Conservation (phyloP, 2,113 vertebrate species). For the Trematocara nigrifrons region DNA sequence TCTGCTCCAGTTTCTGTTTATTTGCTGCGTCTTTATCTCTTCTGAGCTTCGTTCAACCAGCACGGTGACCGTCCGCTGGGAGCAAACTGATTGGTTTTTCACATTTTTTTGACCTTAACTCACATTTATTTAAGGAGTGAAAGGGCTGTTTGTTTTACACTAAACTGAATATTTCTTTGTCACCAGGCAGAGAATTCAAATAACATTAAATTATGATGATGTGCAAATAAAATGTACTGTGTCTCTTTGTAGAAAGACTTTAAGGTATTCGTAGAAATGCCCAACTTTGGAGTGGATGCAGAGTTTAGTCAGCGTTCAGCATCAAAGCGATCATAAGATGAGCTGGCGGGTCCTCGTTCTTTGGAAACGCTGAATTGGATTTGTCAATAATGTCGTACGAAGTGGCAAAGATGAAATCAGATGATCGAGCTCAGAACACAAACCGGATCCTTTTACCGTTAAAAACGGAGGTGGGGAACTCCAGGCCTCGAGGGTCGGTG, state of each 20-base stretch:
- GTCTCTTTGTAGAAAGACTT: not conserved
- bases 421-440: not conserved
- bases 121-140: not conserved
- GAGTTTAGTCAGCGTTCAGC: not conserved
- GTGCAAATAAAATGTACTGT: not conserved
- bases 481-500: rapidly evolving
- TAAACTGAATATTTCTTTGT: not conserved
- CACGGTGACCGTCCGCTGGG: slow-evolving; percentile 18
- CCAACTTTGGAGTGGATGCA: not conserved
- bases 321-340: not conserved
- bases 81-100: not conserved
- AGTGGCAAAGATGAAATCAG: not conserved
- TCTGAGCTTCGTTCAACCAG: not conserved
- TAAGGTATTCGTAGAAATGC: not conserved
- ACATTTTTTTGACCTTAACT: not conserved
- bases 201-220: not conserved
- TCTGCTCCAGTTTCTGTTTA: not conserved
- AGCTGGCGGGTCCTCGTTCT: not conserved
- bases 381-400: not conserved
- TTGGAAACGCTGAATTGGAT: not conserved
- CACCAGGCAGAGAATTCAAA: not conserved
- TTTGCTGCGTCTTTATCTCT: not conserved
- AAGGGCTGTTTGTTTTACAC: not conserved
- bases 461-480: rapidly evolving
- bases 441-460: not conserved